Conservation (phyloP, 2,797 vertebrate species). For the Myripristis murdjan region DNA sequence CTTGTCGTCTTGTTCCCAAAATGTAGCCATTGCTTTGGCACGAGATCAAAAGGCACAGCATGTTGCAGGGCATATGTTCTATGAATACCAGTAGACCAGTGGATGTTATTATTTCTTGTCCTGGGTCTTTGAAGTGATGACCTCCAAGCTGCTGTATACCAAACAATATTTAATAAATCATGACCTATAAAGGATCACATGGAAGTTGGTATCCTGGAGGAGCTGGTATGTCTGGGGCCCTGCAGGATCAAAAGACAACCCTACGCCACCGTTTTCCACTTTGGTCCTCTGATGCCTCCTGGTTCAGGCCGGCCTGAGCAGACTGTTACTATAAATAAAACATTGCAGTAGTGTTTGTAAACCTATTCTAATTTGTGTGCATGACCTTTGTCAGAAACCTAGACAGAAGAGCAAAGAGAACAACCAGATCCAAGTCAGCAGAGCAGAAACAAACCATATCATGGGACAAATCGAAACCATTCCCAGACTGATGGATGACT, state of each 20-base stretch:
- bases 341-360: constrained; percentile 16
- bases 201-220: constrained; percentile 22
- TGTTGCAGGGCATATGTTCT: constrained; percentile 36
- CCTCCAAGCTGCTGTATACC: constrained; percentile 44
- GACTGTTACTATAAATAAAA: constrained; percentile 20
- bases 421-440: constrained; percentile 16
- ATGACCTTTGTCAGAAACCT: constrained; percentile 14
- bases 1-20: constrained; percentile 13
- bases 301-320: constrained; percentile 29
- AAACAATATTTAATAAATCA: constrained; percentile 58
- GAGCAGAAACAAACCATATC: constrained; percentile 23
- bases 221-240: not conserved
- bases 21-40: constrained; percentile 42
- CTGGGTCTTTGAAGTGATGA: constrained; percentile 59
- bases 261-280: constrained; percentile 18
- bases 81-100: constrained; percentile 48
- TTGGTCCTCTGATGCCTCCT: constrained; percentile 12
- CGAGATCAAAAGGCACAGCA: constrained; percentile 57
- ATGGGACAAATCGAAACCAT: constrained; percentile 53
- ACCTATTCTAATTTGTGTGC: not conserved
- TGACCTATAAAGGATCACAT: constrained; percentile 40
- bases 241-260: constrained; percentile 32
- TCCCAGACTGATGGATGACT: constrained; percentile 26
- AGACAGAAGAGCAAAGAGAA: constrained; percentile 31
- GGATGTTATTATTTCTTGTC: constrained; percentile 53